Conservation (phyloP, 2,113 vertebrate species). For the Onychostruthus taczanowskii region DNA sequence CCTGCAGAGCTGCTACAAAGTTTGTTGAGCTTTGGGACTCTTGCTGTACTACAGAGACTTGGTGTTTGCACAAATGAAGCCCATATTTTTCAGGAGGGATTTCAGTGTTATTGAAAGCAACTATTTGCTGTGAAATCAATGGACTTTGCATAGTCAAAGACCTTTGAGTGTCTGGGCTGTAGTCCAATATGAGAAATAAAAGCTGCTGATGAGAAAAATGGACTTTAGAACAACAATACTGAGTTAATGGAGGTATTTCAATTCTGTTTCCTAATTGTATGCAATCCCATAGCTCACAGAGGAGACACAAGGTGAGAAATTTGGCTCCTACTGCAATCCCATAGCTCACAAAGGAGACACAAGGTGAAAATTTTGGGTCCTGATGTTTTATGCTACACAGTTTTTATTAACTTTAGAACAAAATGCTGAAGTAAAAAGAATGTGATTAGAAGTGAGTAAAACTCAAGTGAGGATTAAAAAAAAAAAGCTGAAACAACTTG, state of each 20-base stretch:
- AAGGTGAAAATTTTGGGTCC: not conserved
- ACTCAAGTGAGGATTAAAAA: not conserved
- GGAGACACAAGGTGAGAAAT: not conserved
- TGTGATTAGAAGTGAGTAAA: not conserved
- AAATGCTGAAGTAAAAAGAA: not conserved
- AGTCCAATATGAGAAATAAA: slow-evolving; percentile 5
- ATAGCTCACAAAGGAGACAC: not conserved
- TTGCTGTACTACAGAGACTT: not conserved
- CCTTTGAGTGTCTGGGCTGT: not conserved
- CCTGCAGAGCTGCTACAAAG: not conserved
- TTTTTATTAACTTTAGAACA: not conserved
- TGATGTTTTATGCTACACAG: not conserved
- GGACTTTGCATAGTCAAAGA: not conserved
- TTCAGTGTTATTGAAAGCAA: not conserved
- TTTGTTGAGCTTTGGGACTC: not conserved
- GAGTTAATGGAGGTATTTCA: not conserved
- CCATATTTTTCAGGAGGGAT: not conserved
- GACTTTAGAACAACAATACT: not conserved
- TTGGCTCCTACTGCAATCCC: not conserved
- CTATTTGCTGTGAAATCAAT: slow-evolving; percentile 7
- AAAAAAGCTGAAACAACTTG: not conserved
- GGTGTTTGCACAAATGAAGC: not conserved
- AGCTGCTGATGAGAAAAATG: not conserved
- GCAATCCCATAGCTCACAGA: not conserved
- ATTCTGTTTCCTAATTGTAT: not conserved